Base-by-base conservation (phyloP, 2,797 vertebrate genomes). In the Silurus lanzhouensis region DNA sequence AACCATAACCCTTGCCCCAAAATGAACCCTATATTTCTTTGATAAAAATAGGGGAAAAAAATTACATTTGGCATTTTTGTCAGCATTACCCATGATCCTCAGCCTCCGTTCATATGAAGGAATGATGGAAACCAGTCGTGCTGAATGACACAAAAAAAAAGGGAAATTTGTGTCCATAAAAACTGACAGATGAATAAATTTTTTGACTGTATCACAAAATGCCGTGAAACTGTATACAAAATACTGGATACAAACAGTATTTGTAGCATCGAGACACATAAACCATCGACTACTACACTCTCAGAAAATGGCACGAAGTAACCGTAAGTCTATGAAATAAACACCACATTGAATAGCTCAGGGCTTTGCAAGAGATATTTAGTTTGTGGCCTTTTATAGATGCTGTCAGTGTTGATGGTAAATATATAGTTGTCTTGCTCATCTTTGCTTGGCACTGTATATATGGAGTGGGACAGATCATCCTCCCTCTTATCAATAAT, bases 321-420 rank as follows among this genome's bases (percentile, higher is more conserved):
- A 68, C 48, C 4, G 12, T 66, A 68, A 19, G 25, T 27, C 17
- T 13, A 22, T 14, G 55, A 67, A 82, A 27, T 22, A 13, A 31
- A 38, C 13, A 38, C 0, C 20, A 20, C 5, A 52, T 67, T 19
- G 44, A 67, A 58, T 13, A 55, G 61, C 25, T 22, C 57, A 63
- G 10, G 31, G 9, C 13, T 31, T 61, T 52, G 48, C 48, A 52
- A 52, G 22, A 20, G 12, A 70, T 60, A 22, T 27, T 38, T 57
- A 57, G 52, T 70, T 31, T 75, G 68, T 67, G 68, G n/a, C 67
- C 38, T 83, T 61, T 60, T 82, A 25, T 0, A 10, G 14, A 64
- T 68, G 55, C 31, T 83, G 84, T 91, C 91, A 90, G 89, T 90
- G 89, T 75, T 81, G 67, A 64, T 61, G 64, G 67, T 89, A 85